phyloP scores from a whole-genome alignment of 2,797 vertebrate species.

The Coranthus polyacanthus region DNA sequence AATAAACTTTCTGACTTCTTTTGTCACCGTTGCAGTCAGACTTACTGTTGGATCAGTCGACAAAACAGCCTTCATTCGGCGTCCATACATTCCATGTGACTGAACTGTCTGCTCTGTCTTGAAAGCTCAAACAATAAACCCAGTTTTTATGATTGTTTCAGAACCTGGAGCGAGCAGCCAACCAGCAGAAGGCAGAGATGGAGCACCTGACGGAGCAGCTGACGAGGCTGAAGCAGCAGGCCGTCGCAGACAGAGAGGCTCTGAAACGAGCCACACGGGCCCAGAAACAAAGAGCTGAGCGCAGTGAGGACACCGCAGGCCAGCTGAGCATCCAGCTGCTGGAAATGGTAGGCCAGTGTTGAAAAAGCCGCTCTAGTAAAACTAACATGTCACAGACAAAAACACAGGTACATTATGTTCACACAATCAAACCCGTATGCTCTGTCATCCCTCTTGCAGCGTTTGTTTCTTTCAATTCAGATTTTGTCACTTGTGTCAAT shows the following conservation, averaged over 20 bases:
- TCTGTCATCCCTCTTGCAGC: too few species aligned
- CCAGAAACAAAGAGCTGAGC: constrained; percentile 90
- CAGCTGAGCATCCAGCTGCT: constrained; percentile 86
- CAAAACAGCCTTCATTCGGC: too few species aligned
- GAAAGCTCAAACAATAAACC: not conserved
- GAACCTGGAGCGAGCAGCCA: constrained; percentile 88
- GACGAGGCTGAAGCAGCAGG: constrained; percentile 81
- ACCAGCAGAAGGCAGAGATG: constrained; percentile 86
- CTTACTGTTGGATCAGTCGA: too few species aligned
- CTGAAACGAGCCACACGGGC: constrained; percentile 88
- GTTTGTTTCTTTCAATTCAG: too few species aligned
- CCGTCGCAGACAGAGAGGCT: constrained; percentile 85
- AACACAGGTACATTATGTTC: too few species aligned
- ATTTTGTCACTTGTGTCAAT: too few species aligned
- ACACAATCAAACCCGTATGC: too few species aligned
- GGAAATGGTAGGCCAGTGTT: constrained; percentile 85
- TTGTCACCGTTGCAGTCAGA: too few species aligned
- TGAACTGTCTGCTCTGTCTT: not conserved
- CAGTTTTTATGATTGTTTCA: constrained; percentile 54
- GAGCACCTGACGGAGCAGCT: constrained; percentile 84
- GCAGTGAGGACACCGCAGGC: constrained; percentile 85
- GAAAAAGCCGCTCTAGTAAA: not conserved
- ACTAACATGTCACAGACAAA: not conserved
- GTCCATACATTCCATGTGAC: too few species aligned
- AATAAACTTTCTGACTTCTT: not conserved